Base-by-base conservation (phyloP, 2,888 invertebrate species). In the Pristionchus exspectatus region DNA sequence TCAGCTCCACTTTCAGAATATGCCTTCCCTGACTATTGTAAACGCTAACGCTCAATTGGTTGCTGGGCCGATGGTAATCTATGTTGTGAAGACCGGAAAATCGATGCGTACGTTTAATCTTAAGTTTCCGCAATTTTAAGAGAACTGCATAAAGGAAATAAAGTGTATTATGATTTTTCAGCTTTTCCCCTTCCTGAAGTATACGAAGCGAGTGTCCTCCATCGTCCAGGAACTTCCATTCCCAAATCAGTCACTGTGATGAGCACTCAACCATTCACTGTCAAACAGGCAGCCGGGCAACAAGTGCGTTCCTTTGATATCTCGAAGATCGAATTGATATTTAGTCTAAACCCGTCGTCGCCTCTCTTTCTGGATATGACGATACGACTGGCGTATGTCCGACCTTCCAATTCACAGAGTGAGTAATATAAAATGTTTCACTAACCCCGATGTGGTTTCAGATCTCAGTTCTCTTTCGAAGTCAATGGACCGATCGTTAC, bases 401-500 rank as follows among this genome's bases (percentile, higher is more conserved):
- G 69, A 63, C 24, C 9, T 63, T 63, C 63, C 24, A 24, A 63
- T 10, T n/a, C 24, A 30, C 69, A 9, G 14, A 30, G 69, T 69
- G 30, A 69, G 69, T 59, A 59, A 18, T 59, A 24, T 59, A 9
- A 21, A 59, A 18, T 9, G 14, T 59, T 59, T 59, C 59, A 59
- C 0, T 18, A 24, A 24, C 21, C 9, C 10, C 59, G 21, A 59
- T 50, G 56, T 30, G 30, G 14, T 69, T 69, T 44, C 44, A 30
- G 74, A 33, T 77, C 63, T 63, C n/a, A 63, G n/a, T 63, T 77
- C 74, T 24, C 74, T 4, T 18, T 77, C 14, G 74, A 77, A 44
- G 74, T 77, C 74, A 77, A 77, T 21, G 74, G 74, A 18, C 74
- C 74, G 2, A 77, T 77, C 24, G 44, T 77, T 44, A 44, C 74